Evolutionary conservation across 2,888 invertebrate species (phyloP), one percentile per base, ranked within the genome.

Genomic region (Herminia tarsipennalis): DNA sequence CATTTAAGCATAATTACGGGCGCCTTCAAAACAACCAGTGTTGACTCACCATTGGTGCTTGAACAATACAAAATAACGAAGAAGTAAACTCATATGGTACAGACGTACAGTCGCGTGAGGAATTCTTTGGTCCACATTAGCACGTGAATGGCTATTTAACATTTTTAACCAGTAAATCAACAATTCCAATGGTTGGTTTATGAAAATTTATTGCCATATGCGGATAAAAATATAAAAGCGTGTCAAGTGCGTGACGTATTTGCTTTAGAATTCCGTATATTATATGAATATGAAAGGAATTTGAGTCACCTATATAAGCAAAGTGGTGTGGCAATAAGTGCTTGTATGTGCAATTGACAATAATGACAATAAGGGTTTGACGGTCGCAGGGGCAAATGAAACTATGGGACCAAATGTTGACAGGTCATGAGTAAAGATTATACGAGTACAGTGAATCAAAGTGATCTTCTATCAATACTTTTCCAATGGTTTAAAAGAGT

Each of bases 101-200:
- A 35, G 16, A 46, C 30, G n/a, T 52, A 56, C 21, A 35, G 16
- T 47, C 30, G 69, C 61, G 62, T 58, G 56, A 35, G 49, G 60
- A 66, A 70, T 66, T 53, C 58, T 52, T 49, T 46, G 52, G 53
- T 55, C 49, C 33, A 53, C 49, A 66, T 71, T 69, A 56, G 38
- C 61, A 57, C 48, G 47, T 57, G 42, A 55, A 53, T 61, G 48
- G 25, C 28, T 47, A 34, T 8, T 67, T 56, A 47, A 27, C 55
- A 41, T 51, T 37, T 40, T 50, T 36, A 42, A 36, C 48, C 21
- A 40, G 33, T 58, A 51, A 50, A 52, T 52, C 37, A 50, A 40
- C 22, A 43, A 30, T 34, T 37, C 35, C 34, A 29, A 54, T 57
- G 45, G 47, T 37, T 61, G 48, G 41, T 52, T 48, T 58, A 56